Evolutionary conservation across 2,113 vertebrate genomes (phyloP).

Genomic region (Bucco capensis): DNA sequence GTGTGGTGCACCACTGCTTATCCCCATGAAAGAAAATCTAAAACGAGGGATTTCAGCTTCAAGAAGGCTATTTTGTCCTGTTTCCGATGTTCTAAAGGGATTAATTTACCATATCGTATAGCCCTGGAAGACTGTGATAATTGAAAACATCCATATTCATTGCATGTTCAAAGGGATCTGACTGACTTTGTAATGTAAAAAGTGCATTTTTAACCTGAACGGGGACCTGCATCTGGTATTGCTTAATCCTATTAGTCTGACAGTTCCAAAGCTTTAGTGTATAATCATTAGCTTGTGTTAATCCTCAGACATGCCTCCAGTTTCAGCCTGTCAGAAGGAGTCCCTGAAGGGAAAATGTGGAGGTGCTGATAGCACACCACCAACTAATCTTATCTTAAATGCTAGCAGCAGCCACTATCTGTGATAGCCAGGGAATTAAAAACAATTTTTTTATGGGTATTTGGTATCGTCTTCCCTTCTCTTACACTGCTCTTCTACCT

Average conservation of each 20-base stretch:
- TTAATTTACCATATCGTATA: constrained; percentile 90
- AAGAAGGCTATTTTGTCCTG: constrained; percentile 88
- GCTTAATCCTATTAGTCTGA: constrained; percentile 90
- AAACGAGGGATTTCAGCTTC: constrained; percentile 84
- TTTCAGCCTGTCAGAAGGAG: constrained; percentile 85
- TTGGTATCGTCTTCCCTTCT: constrained; percentile 58
- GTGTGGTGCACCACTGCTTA: constrained; percentile 83
- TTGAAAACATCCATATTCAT: constrained; percentile 94
- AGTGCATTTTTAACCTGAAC: constrained; percentile 91
- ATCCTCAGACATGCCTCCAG: constrained; percentile 87
- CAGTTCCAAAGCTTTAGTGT: constrained; percentile 91
- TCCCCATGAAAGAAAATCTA: constrained; percentile 87
- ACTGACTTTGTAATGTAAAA: constrained; percentile 93
- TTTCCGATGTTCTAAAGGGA: constrained; percentile 89
- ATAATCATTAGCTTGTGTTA: constrained; percentile 90
- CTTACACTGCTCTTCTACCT: constrained; percentile 42
- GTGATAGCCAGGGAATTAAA: constrained; percentile 85
- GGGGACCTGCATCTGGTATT: constrained; percentile 87
- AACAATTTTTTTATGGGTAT: constrained; percentile 81
- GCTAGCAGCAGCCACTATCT: constrained; percentile 84
- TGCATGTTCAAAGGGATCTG: constrained; percentile 91
- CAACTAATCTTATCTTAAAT: constrained; percentile 90
- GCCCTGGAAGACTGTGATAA: constrained; percentile 91
- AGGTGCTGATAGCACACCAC: constrained; percentile 84
- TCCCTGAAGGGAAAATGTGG: constrained; percentile 88